Evolutionary conservation across 2,888 invertebrate species (phyloP).

Genomic region (Ganaspis brasiliensis): DNA sequence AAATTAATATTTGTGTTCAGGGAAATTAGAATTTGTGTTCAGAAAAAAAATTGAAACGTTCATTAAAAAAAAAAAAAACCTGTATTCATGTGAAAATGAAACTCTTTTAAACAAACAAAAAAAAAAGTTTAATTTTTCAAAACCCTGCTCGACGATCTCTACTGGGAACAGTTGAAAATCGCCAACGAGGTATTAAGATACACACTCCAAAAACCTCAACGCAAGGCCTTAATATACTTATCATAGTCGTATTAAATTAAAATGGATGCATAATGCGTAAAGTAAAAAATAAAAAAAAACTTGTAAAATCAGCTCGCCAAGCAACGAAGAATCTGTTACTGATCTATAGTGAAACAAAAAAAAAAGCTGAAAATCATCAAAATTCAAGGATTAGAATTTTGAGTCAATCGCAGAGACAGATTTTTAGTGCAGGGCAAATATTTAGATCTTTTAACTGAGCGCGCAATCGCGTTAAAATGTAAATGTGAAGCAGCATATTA

Average conservation of each 20-base stretch:
- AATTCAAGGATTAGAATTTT: conserved; percentile 37
- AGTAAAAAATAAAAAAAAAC: neutral
- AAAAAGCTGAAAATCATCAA: conserved; percentile 44
- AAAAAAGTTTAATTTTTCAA: neutral
- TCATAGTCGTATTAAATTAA: conserved; percentile 60
- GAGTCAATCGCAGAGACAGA: neutral
- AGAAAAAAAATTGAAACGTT: too few relatives aligned
- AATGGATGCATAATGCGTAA: conserved; percentile 31
- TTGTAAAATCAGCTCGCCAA: conserved; percentile 3
- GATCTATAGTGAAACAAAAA: neutral
- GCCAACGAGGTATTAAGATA: conserved; percentile 57
- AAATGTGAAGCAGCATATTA: conserved; percentile 29
- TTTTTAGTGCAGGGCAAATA: conserved; percentile 15
- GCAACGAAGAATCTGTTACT: neutral
- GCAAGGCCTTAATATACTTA: conserved; percentile 77
- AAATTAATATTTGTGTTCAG: too few relatives aligned
- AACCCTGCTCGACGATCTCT: conserved; percentile 5
- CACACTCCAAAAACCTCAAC: conserved; percentile 71
- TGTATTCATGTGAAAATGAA: too few relatives aligned
- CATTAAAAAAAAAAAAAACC: too few relatives aligned
- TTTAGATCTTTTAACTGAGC: conserved; percentile 24
- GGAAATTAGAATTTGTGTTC: too few relatives aligned
- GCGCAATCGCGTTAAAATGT: conserved; percentile 26
- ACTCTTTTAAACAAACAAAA: too few relatives aligned
- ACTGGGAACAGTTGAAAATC: conserved; percentile 70